Evolutionary conservation across 2,797 vertebrate species (phyloP), one percentile per base, ranked within the genome.

Genomic region (Amblyopsis hoosieri): DNA sequence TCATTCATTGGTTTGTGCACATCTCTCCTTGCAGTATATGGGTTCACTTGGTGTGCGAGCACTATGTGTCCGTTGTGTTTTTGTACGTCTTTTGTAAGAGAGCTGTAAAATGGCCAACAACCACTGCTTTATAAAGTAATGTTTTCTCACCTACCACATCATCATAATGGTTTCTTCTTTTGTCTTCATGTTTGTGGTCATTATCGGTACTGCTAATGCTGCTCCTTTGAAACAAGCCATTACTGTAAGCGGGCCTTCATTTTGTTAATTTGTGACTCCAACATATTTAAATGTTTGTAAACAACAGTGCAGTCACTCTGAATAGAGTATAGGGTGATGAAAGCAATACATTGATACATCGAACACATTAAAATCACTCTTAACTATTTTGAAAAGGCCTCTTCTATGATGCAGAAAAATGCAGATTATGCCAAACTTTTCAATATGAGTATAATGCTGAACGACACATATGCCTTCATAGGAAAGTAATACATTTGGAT

Each of bases 41-140:
- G 13, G 53, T 64, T 83, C 69, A 67, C 70, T 68, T 52, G 61
- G 67, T 57, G 78, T 83, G 78, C 74, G 68, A 65, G 63, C 78
- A 76, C 76, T 12, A 15, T 57, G 47, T 64, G 52, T 54, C 17
- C 13, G 51, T 53, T 81, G 86, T 84, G 91, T 93, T 96, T 95
- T 88, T 96, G 93, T 94, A 94, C 88, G 93, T 87, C 79, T 94
- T 92, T 94, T 95, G 95, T 94, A 96, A 96, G 92, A 93, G 87
- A 91, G 91, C 86, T 90, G 85, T 93, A 92, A 88, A 93, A 90
- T 92, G 91, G 85, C 87, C 86, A 84, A 91, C 76, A 77, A 85
- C 62, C 86, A 87, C 90, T 92, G 91, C 87, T 91, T 92, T 91
- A 94, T 94, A 93, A 93, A 94, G 82, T 91, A 77, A 79, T 88